phyloP scores from a whole-genome alignment of 2,113 vertebrate species.

The Pachypanchax playfairii region DNA sequence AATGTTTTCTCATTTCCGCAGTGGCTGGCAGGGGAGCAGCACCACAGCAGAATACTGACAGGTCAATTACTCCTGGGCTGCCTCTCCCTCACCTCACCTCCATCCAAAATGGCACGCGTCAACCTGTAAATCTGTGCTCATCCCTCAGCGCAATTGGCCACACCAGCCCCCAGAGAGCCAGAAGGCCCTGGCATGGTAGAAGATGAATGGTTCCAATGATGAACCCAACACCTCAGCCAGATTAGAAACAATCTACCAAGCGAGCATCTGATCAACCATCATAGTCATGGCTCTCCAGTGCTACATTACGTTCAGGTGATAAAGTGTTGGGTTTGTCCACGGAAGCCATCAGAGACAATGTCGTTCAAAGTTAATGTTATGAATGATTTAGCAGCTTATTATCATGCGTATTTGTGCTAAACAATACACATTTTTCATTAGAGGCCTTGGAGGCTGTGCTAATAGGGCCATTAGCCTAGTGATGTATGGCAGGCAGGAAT shows the following conservation, averaged over 20 bases:
- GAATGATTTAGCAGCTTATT: conserved; percentile 81
- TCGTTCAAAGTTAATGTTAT: conserved; percentile 84
- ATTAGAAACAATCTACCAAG: conserved; percentile 76
- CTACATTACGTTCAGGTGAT: conserved; percentile 70
- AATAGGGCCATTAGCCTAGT: conserved; percentile 79
- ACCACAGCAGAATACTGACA: conserved; percentile 85
- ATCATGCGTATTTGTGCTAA: conserved; percentile 79
- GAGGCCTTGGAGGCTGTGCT: conserved; percentile 63
- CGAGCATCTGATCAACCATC: conserved; percentile 64
- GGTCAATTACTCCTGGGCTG: conserved; percentile 89
- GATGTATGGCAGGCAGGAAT: conserved; percentile 73
- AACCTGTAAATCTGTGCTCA: conserved; percentile 82
- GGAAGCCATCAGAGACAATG: conserved; percentile 75
- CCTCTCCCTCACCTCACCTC: conserved; percentile 78
- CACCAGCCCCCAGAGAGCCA: conserved; percentile 76
- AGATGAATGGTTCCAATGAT: conserved; percentile 80
- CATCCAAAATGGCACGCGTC: conserved; percentile 79
- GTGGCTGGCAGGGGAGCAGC: conserved; percentile 75
- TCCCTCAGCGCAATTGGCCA: conserved; percentile 77
- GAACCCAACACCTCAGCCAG: conserved; percentile 81
- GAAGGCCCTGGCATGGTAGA: conserved; percentile 76
- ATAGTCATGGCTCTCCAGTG: conserved; percentile 28
- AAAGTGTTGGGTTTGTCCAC: conserved; percentile 34
- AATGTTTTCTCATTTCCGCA: conserved; percentile 86
- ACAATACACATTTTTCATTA: conserved; percentile 82